Conservation (phyloP, 2,797 vertebrate genomes). For the Clamator glandarius region DNA sequence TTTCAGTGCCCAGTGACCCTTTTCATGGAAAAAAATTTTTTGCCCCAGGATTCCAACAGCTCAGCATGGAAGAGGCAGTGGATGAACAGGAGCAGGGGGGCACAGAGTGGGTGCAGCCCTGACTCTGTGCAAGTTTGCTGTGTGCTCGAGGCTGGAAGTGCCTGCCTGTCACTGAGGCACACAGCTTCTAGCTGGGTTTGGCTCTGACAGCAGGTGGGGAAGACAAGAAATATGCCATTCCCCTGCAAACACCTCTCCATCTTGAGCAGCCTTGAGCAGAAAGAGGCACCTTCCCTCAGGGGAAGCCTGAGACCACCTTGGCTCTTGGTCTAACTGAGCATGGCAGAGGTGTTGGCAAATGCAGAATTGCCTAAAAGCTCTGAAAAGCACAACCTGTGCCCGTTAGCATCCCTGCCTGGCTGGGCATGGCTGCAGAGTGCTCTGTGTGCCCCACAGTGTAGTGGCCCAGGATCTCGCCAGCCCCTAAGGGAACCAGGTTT, state of each 20-base stretch:
- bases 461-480: not conserved
- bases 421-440: accelerated
- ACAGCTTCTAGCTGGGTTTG: not conserved
- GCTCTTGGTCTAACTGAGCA: not conserved
- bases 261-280: not conserved
- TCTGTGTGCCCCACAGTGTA: accelerated
- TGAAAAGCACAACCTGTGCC: not conserved
- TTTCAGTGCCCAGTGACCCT: too few relatives aligned
- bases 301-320: not conserved
- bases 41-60: accelerated
- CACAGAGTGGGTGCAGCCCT: accelerated
- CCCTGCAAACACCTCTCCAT: not conserved
- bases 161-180: not conserved
- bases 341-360: not conserved
- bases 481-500: not conserved
- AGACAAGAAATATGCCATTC: too few relatives aligned
- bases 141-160: not conserved
- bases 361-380: not conserved
- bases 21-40: too few relatives aligned
- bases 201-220: accelerated
- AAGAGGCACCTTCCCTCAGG: not conserved
- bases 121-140: not conserved
- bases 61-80: accelerated
- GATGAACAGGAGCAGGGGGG: not conserved
- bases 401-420: too few relatives aligned